These are phyloP conservation scores for Lacerta bilineata DNA, from an alignment of 2,797 vertebrate genomes.

Conservation along the genomic window DNA sequence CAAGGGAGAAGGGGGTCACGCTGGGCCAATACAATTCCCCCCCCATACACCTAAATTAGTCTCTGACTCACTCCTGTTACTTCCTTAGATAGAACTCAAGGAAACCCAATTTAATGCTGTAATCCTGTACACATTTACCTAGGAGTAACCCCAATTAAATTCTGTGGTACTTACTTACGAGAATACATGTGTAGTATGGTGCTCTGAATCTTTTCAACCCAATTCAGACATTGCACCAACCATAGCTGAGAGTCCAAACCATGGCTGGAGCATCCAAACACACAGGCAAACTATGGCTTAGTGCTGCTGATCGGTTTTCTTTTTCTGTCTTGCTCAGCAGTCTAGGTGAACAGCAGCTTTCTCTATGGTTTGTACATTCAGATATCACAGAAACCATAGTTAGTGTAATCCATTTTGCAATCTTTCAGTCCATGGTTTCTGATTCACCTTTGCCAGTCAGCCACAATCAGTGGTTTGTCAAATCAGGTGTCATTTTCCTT, in stretches of 20 bases:
- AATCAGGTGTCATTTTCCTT: too few species aligned
- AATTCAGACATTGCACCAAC: not conserved
- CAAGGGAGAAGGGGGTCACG: too few species aligned
- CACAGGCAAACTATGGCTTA: not conserved
- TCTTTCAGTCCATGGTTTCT: not conserved
- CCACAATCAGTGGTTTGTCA: not conserved
- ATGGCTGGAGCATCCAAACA: not conserved
- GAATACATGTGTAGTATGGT: not conserved
- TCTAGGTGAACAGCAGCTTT: not conserved
- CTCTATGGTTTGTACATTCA: not conserved
- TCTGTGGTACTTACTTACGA: not conserved
- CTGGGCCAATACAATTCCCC: not conserved
- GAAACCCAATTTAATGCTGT: not conserved
- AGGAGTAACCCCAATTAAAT: not conserved
- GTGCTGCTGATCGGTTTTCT: too few species aligned
- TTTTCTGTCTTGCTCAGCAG: not conserved
- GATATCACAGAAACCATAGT: not conserved
- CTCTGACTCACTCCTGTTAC: not conserved
- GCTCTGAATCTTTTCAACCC: not conserved
- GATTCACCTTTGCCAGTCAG: not conserved
- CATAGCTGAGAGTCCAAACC: not conserved
- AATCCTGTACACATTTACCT: not conserved
- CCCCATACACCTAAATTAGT: not conserved
- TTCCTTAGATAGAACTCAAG: not conserved
- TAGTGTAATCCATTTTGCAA: not conserved